These are phyloP conservation scores for Scaptomyza montana DNA, from an alignment of 1,140 invertebrate genomes.

Conservation along the genomic window DNA sequence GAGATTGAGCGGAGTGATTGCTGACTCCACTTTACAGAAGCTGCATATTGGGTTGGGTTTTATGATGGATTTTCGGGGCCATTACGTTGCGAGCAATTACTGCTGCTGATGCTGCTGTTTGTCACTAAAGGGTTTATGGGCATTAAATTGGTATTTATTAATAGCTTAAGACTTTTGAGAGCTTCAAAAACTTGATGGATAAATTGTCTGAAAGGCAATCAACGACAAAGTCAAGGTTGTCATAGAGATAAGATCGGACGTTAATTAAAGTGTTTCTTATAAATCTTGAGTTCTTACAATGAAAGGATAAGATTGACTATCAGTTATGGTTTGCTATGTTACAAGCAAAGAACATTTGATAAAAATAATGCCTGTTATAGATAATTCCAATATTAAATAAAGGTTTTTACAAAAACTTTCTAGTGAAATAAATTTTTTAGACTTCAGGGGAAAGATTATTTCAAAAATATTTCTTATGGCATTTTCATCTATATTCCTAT, in stretches of 20 bases:
- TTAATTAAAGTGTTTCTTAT: too few relatives aligned
- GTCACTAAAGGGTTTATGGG: constrained; percentile 26
- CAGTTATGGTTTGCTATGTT: too few relatives aligned
- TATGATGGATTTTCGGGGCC: constrained; percentile 36
- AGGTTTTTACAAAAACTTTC: too few relatives aligned
- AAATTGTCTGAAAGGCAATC: neutral
- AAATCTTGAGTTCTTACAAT: too few relatives aligned
- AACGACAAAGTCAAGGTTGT: neutral
- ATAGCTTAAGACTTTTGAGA: constrained; percentile 30
- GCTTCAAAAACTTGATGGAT: constrained; percentile 33
- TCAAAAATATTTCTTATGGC: too few relatives aligned
- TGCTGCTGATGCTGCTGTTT: neutral
- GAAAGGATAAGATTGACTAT: too few relatives aligned
- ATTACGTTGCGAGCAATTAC: constrained; percentile 14
- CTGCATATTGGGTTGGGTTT: constrained; percentile 19
- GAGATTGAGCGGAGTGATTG: neutral
- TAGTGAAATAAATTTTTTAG: too few relatives aligned
- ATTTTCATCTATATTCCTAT: too few relatives aligned
- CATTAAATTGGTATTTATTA: constrained; percentile 48
- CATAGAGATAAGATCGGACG: neutral
- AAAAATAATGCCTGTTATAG: too few relatives aligned
- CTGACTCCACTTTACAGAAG: constrained; percentile 26
- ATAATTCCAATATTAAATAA: too few relatives aligned
- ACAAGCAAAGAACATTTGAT: too few relatives aligned
- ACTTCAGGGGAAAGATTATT: too few relatives aligned